Evolutionary conservation across 2,797 vertebrate species (phyloP), one percentile per base, ranked within the genome.

Genomic region (Babyrousa celebensis): DNA sequence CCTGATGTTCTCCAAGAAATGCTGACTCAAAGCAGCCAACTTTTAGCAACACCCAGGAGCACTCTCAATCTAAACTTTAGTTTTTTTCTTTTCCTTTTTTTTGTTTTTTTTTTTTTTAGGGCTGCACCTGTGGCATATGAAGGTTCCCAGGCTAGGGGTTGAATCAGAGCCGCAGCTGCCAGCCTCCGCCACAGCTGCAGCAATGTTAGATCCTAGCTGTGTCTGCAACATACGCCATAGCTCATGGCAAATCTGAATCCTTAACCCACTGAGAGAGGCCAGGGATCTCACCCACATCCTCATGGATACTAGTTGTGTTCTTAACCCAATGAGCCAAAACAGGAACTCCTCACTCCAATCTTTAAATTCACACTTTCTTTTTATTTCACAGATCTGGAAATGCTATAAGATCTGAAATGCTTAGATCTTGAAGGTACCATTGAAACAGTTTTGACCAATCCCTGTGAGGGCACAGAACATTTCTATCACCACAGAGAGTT

Each of bases 321-420:
- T 10, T 48, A 48, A 48, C 43, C 43, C 9, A 10, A 6, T 48
- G 43, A 48, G 43, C 43, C 43, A 48, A 6, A 48, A 48, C 9
- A 10, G 43, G 43, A 48, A 48, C 43, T 48, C 43, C 43, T 48
- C 48, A 43, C 18, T 84, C 36, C 16, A 32, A 21, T 40, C 29
- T 67, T 93, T 74, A 80, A 74, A 52, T 60, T 65, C 36, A 60
- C 25, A 32, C 27, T 85, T 84, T 56, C 29, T 82, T 95, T 89
- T 40, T 65, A 52, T 36, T 52, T 65, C 52, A 23, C 52, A 82
- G 23, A 29, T 48, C 16, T 86, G 70, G 85, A 94, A 94, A 52
- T 72, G 27, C 23, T 23, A 6, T 60, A 43, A 21, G 11, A 91
- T 62, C 83, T 56, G 16, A 43, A 93, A 80, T 36, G 29, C 27